phyloP scores from a whole-genome alignment of 1,140 invertebrate genomes.

The Sminthurinus signatus region DNA sequence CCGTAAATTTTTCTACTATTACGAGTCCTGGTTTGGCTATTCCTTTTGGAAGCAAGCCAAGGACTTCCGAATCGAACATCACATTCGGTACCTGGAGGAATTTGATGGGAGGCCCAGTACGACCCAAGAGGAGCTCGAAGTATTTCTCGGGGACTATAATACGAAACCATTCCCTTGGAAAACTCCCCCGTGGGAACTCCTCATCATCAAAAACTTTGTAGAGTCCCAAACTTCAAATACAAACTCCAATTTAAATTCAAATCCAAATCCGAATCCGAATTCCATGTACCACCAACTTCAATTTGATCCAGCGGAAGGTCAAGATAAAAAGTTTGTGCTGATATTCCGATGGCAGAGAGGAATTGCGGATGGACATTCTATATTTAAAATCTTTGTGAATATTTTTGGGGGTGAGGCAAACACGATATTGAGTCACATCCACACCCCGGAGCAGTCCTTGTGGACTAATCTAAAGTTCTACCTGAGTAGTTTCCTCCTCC shows the following conservation, averaged over 20 bases:
- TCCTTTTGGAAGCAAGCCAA: conserved; percentile 28
- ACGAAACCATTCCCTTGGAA: conserved; percentile 19
- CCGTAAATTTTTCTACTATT: conserved; percentile 20
- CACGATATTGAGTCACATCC: background rate
- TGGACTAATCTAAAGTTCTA: conserved; percentile 19
- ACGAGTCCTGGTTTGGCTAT: conserved; percentile 26
- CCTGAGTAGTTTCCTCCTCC: background rate
- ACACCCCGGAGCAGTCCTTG: conserved; percentile 2
- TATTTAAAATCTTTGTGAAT: conserved; percentile 29
- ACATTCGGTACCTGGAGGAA: conserved; percentile 1
- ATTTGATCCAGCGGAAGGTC: conserved; percentile 35
- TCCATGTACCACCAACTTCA: no score
- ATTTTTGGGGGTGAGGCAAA: conserved; percentile 9
- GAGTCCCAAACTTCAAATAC: background rate
- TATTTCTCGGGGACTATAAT: conserved; percentile 14
- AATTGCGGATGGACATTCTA: conserved; percentile 29
- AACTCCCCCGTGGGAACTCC: conserved; percentile 28
- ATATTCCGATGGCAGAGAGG: conserved; percentile 32
- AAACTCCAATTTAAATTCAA: background rate
- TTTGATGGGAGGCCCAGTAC: background rate
- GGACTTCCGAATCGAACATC: conserved; percentile 20
- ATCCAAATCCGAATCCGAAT: background rate
- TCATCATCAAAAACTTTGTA: conserved; percentile 21
- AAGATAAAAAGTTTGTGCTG: conserved; percentile 7
- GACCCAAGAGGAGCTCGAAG: conserved; percentile 20